Base-by-base conservation (phyloP, 37 sponge, comb jelly and placozoan species). In the Aphrocallistes beatrix region DNA sequence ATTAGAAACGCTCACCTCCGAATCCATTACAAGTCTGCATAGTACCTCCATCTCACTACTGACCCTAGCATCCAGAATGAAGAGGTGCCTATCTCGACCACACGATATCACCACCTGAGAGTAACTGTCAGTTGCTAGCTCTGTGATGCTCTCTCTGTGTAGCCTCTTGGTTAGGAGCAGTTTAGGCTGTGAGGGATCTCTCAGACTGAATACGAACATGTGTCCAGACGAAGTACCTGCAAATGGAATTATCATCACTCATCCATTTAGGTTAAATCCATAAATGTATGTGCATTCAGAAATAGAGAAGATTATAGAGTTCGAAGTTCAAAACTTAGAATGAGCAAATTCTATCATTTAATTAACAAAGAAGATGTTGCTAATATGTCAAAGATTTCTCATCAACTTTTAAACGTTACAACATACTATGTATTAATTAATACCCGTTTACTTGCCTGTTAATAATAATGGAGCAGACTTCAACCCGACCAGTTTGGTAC, bases 201-300 rank as follows among this genome's bases (percentile, higher is more conserved):
- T 60, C 8, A 60, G 21, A 30, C n/a, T 30, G 21, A 60, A 60
- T 13, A 60, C 75, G n/a, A 19, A 60, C 21, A 60, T 30, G n/a
- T 60, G n/a, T 30, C 75, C 75, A 13, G 75, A 60, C n/a, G 75
- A 60, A 30, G 75, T 60, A 60, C 75, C 75, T 60, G 34, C 28
- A 25, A 30, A 60, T 60, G 10, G 75, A 28, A 60, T 32, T 3
- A 13, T 60, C n/a, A n/a, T n/a, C n/a, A n/a, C n/a, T n/a, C n/a
- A n/a, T n/a, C n/a, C n/a, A n/a, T n/a, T n/a, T n/a, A n/a, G n/a
- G n/a, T n/a, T n/a, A n/a, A n/a, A n/a, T n/a, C n/a, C n/a, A n/a
- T n/a, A n/a, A n/a, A n/a, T n/a, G n/a, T n/a, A n/a, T n/a, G n/a
- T n/a, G n/a, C n/a, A n/a, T n/a, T n/a, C n/a, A n/a, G n/a, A n/a